phyloP scores from a whole-genome alignment of 2,888 invertebrate genomes.

The Diadromus collaris region DNA sequence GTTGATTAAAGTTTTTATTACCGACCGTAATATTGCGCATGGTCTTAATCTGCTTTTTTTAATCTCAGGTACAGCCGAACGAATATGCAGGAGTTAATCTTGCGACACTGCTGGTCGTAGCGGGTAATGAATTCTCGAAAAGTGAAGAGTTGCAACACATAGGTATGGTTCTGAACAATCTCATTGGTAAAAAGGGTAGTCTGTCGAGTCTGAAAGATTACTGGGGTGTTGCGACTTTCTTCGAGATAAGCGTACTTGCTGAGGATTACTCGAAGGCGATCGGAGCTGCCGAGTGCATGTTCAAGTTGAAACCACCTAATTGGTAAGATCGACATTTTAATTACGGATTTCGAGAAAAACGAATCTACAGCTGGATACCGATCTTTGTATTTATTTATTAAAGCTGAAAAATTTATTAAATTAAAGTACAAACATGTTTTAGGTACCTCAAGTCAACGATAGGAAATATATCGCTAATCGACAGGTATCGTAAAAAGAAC shows the following conservation, averaged over 20 bases:
- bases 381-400: background rate
- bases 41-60: background rate
- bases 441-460: constrained; percentile 98
- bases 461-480: constrained; percentile 96
- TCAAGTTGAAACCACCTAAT: constrained; percentile 93
- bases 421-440: constrained; percentile 39
- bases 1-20: no score
- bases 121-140: constrained; percentile 96
- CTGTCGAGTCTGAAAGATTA: constrained; percentile 96
- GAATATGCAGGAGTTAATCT: constrained; percentile 99
- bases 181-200: constrained; percentile 99
- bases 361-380: background rate
- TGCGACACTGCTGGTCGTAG: constrained; percentile 97
- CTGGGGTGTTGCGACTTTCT: constrained; percentile 99
- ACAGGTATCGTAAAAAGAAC: constrained; percentile 91
- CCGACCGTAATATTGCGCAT: no score
- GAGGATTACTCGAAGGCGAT: constrained; percentile 98
- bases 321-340: constrained; percentile 81
- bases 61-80: constrained; percentile 92
- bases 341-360: background rate
- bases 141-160: constrained; percentile 95
- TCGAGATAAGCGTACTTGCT: constrained; percentile 98
- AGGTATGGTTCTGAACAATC: constrained; percentile 96
- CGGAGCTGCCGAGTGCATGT: constrained; percentile 98
- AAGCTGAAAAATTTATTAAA: background rate